Evolutionary conservation across 2,888 invertebrate genomes (phyloP), one percentile per base, ranked within the genome.

Genomic region (Pseudeuparius sepicola): DNA sequence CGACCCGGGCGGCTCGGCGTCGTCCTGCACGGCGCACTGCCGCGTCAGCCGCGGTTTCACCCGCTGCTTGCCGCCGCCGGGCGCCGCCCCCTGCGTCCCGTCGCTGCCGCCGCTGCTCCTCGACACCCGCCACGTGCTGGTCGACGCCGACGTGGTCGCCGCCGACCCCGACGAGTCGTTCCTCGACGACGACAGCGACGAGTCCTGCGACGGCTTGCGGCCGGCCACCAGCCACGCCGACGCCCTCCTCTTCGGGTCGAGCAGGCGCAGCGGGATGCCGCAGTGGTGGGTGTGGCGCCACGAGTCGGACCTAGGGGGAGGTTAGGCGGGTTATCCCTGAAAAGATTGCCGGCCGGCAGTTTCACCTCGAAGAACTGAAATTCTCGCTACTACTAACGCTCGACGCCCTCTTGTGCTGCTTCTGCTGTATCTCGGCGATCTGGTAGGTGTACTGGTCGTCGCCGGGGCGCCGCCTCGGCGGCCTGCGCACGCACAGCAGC

Each of bases 141-240:
- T 90, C 52, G 85, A 86, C 14, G 87, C 88, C n/a, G 7, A 7
- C 6, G 20, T 13, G 2, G 88, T 88, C 11, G 88, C 88, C 14
- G 77, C 80, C 4, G 89, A 88, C 2, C 87, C 87, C 1, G 87
- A 87, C 9, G 89, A 90, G 61, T 92, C 90, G 63, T 90, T 90
- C 32, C 90, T 70, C 13, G 89, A 89, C 50, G 84, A 87, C 28
- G 87, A 88, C 45, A 90, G 65, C 62, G 87, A 90, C 4, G 90
- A 90, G 58, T 92, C 90, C 60, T 90, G 89, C 7, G 87, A 88
- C 0, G 89, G 86, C 64, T 90, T 90, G 33, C 89, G 69, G n/a
- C n/a, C n/a, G n/a, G 88, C 86, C 14, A 89, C 82, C 40, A 88
- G 66, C 89, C 89, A 89, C 1, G 87, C 86, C 0, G 87, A 83